Percentiles rank a stretch among this genome's conserved stretches.
phyloP scores from a whole-genome alignment of 2,888 invertebrate genomes.

The Gymnocheta viridis region DNA sequence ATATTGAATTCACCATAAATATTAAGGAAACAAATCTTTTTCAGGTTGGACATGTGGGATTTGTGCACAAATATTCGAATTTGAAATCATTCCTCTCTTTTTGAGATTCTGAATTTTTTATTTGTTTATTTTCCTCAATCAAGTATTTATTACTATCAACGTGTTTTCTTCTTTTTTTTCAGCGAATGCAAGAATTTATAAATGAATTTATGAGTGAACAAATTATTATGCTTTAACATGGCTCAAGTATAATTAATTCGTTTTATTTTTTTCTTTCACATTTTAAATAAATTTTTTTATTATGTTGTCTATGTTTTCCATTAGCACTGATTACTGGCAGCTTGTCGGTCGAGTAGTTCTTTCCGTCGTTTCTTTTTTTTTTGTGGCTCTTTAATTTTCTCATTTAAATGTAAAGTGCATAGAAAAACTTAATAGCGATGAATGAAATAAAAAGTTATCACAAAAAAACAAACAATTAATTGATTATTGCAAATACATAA shows the following conservation, averaged over 20 bases:
- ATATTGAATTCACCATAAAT: no score
- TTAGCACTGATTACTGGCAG: slow-evolving; percentile 52
- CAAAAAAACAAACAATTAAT: neutral
- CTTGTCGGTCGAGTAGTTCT: slow-evolving; percentile 10
- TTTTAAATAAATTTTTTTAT: slow-evolving; percentile 16
- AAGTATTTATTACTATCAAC: neutral
- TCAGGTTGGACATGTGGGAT: neutral
- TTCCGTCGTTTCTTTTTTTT: neutral
- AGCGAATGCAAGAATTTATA: neutral
- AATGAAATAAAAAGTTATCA: slow-evolving; percentile 13
- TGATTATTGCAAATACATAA: slow-evolving; percentile 1
- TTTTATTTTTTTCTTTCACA: slow-evolving; percentile 3
- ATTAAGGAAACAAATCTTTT: neutral
- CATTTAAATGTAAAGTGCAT: slow-evolving; percentile 51
- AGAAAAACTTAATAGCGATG: slow-evolving; percentile 11
- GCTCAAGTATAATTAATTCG: slow-evolving; percentile 46
- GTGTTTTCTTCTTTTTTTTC: neutral
- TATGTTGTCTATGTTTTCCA: slow-evolving; percentile 52
- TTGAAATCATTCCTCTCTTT: neutral
- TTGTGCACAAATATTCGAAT: neutral
- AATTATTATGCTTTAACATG: slow-evolving; percentile 34
- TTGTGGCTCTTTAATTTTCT: slow-evolving; percentile 4
- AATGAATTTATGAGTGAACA: slow-evolving; percentile 24
- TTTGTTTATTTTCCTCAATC: neutral
- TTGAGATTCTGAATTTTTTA: neutral